Percentiles rank a stretch among this genome's conserved stretches.
phyloP scores from a whole-genome alignment of 1,140 invertebrate species.

The Drosophila baimaii region DNA sequence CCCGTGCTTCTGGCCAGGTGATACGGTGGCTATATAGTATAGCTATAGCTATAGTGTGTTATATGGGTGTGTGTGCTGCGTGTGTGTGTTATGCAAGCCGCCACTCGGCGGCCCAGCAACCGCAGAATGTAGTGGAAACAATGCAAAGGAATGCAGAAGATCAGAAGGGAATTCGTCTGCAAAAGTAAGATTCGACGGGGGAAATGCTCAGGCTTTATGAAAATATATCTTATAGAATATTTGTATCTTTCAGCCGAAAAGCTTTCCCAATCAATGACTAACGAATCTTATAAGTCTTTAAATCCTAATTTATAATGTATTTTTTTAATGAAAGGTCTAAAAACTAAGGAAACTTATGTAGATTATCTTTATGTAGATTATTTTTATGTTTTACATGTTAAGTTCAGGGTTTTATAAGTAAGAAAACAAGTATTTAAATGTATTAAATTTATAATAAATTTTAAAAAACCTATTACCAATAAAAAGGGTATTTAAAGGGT shows the following conservation, averaged over 20 bases:
- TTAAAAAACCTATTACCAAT: not conserved
- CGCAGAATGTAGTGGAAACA: slow-evolving; percentile 37
- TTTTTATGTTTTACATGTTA: too few species aligned
- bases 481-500: slow-evolving; percentile 20
- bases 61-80: slow-evolving; percentile 5
- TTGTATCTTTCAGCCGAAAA: not conserved
- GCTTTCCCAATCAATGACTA: not conserved
- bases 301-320: not conserved
- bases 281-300: not conserved
- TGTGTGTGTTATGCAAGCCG: slow-evolving; percentile 56
- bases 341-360: not conserved
- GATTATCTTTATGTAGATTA: fast-evolving
- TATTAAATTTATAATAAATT: too few species aligned
- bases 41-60: not conserved
- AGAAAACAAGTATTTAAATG: too few species aligned
- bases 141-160: slow-evolving; percentile 23
- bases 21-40: slow-evolving; percentile 2
- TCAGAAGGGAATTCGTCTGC: not conserved
- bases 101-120: slow-evolving; percentile 41
- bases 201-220: not conserved
- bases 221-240: not conserved
- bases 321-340: not conserved
- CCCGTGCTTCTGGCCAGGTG: slow-evolving; percentile 5
- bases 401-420: too few species aligned
- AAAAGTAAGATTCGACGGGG: not conserved